Evolutionary conservation across 2,888 invertebrate species (phyloP).

Genomic region (Conomelus anceps): DNA sequence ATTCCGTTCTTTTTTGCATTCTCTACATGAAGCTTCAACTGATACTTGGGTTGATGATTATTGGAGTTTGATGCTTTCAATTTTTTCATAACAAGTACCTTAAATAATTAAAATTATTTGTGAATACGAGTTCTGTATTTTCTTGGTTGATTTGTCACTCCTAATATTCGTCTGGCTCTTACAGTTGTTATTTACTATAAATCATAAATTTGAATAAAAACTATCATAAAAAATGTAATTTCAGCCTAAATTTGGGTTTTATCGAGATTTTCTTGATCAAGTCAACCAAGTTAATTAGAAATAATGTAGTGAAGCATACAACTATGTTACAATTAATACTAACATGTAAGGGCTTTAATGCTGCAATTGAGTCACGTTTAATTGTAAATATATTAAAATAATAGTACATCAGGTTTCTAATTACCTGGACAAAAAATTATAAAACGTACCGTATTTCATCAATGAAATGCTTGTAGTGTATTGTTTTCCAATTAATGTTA

Average conservation of each 20-base stretch:
- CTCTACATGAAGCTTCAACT: neutral
- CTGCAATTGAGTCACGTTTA: neutral
- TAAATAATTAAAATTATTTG: too few relatives aligned
- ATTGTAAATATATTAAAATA: neutral
- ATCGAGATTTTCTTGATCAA: neutral
- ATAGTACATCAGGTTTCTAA: neutral
- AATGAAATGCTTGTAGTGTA: neutral
- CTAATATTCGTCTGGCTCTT: neutral
- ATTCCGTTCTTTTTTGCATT: neutral
- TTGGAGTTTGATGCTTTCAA: neutral
- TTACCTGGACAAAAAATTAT: neutral
- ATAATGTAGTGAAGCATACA: neutral
- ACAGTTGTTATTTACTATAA: neutral
- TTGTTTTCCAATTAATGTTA: neutral
- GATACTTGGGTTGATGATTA: too few relatives aligned
- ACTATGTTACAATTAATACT: neutral
- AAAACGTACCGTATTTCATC: neutral
- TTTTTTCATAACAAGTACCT: neutral
- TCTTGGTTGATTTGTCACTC: neutral
- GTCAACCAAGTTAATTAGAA: neutral
- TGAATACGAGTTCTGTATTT: too few relatives aligned
- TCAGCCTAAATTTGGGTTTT: neutral
- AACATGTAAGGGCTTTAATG: neutral
- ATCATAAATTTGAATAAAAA: neutral
- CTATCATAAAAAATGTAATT: neutral